phyloP scores from a whole-genome alignment of 2,797 vertebrate species.

The Lates japonicus region DNA sequence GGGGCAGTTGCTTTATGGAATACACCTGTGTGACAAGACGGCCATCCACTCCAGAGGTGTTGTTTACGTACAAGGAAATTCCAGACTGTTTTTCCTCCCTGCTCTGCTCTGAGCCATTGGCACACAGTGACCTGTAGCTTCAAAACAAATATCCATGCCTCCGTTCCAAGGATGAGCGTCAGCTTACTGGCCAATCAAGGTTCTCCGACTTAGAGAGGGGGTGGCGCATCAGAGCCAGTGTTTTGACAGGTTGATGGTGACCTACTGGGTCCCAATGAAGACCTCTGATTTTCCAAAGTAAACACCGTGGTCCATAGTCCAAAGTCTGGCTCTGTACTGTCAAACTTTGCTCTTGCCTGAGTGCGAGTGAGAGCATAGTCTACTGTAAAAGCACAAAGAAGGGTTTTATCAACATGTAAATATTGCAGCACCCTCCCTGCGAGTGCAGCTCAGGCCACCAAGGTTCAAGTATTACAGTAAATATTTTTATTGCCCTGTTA shows the following conservation, averaged over 20 bases:
- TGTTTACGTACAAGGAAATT: slow-evolving; percentile 64
- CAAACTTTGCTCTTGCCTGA: slow-evolving; percentile 38
- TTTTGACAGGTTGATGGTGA: slow-evolving; percentile 77
- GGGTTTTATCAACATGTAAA: slow-evolving; percentile 79
- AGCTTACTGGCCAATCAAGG: slow-evolving; percentile 49
- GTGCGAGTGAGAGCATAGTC: slow-evolving; percentile 15
- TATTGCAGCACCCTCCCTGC: slow-evolving; percentile 56
- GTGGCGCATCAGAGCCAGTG: slow-evolving; percentile 38
- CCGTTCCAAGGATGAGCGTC: slow-evolving; percentile 54
- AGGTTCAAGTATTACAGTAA: slow-evolving; percentile 79
- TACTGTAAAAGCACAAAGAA: slow-evolving; percentile 66
- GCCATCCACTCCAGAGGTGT: slow-evolving; percentile 38
- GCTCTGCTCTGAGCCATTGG: slow-evolving; percentile 47
- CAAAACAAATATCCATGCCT: slow-evolving; percentile 71
- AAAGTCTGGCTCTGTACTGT: slow-evolving; percentile 61
- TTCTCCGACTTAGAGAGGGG: slow-evolving; percentile 13
- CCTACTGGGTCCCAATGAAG: slow-evolving; percentile 56
- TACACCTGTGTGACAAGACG: slow-evolving; percentile 65
- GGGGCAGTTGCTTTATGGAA: slow-evolving; percentile 36
- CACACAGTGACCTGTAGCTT: slow-evolving; percentile 72
- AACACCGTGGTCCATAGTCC: slow-evolving; percentile 68
- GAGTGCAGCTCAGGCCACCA: slow-evolving; percentile 42
- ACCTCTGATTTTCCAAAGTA: slow-evolving; percentile 70
- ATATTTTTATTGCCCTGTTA: slow-evolving; percentile 77
- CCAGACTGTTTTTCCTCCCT: slow-evolving; percentile 39